Evolutionary conservation across 2,113 vertebrate genomes (phyloP).

Genomic region (Alectura lathami): DNA sequence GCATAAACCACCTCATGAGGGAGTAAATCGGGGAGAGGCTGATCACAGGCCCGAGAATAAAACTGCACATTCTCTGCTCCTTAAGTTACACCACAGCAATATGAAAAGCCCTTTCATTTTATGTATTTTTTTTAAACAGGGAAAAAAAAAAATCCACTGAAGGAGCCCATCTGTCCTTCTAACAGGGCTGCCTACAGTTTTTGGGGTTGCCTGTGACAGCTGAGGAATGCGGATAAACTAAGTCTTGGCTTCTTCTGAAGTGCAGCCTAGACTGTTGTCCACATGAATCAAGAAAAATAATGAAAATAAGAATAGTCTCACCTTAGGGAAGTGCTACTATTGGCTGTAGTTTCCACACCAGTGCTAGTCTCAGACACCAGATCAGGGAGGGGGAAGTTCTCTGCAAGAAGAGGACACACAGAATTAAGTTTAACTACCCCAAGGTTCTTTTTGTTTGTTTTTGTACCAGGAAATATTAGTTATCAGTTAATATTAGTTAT

Average conservation of each 20-base stretch:
- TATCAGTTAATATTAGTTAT: too few relatives aligned
- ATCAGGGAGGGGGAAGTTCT: constrained; percentile 94
- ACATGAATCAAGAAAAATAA: background rate
- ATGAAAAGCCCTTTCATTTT: background rate
- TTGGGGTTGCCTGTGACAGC: background rate
- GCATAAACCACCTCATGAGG: background rate
- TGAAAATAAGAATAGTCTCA: constrained; percentile 38
- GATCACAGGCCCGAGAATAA: background rate
- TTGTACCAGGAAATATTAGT: background rate
- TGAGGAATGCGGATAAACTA: background rate
- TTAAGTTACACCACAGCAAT: background rate
- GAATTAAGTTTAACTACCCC: background rate
- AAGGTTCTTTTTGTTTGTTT: background rate
- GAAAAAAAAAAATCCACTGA: background rate
- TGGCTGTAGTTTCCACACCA: constrained; percentile 90
- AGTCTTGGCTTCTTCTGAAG: background rate
- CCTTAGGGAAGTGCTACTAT: constrained; percentile 92
- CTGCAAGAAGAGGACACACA: constrained; percentile 70
- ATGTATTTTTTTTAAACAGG: background rate
- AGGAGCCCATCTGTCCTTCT: background rate
- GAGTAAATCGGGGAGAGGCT: background rate
- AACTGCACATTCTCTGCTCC: background rate
- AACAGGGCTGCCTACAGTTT: background rate
- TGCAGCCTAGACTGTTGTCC: background rate
- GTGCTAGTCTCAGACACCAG: constrained; percentile 92